These are phyloP conservation scores for Microtus richardsoni DNA, from an alignment of 2,113 vertebrate species.

Conservation along the genomic window DNA sequence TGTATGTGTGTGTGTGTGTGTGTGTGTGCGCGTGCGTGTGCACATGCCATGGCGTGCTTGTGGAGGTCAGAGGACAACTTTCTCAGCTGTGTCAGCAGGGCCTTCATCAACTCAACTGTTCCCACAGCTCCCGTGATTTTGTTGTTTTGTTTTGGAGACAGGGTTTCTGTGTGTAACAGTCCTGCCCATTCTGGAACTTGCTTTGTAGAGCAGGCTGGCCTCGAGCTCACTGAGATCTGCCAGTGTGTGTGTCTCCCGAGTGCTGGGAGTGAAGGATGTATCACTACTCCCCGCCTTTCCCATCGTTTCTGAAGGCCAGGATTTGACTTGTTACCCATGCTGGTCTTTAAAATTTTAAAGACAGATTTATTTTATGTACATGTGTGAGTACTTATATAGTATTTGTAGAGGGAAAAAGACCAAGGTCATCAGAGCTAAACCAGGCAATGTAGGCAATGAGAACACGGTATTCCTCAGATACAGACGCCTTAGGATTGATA, in stretches of 20 bases:
- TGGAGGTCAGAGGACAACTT: neutral
- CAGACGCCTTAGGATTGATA: neutral
- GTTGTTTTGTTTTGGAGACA: too few species aligned
- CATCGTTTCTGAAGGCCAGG: neutral
- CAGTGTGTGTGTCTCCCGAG: too few species aligned
- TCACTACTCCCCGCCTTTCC: too few species aligned
- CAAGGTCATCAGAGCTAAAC: neutral
- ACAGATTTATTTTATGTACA: neutral
- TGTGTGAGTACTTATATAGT: neutral
- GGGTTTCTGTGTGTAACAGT: too few species aligned
- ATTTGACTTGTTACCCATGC: neutral
- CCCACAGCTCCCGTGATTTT: neutral
- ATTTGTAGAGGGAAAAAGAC: neutral
- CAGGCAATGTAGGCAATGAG: neutral
- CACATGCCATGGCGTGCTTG: neutral
- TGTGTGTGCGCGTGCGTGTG: too few species aligned
- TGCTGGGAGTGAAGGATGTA: fast-evolving
- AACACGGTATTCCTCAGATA: neutral
- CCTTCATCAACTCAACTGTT: neutral
- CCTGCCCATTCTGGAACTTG: too few species aligned
- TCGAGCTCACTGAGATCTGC: too few species aligned
- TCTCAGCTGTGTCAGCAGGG: neutral
- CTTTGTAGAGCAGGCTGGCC: too few species aligned
- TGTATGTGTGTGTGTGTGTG: too few species aligned
- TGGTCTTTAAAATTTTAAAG: neutral